These are phyloP conservation scores for Mystacornis crossleyi DNA, from an alignment of 2,113 vertebrate species.

Conservation along the genomic window DNA sequence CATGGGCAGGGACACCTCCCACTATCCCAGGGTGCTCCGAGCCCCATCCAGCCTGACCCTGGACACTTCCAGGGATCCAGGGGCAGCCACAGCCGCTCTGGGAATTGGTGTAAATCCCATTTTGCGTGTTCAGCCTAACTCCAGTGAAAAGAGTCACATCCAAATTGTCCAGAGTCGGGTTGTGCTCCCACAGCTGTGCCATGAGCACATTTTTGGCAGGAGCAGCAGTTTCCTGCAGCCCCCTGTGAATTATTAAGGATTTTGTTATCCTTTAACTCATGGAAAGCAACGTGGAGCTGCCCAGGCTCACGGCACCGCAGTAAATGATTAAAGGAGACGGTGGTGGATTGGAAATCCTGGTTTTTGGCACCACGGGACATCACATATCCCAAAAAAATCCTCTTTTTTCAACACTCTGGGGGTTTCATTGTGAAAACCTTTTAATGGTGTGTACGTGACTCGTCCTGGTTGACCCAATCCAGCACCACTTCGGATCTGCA, in stretches of 20 bases:
- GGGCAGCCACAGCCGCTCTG: background rate
- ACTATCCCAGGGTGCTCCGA: background rate
- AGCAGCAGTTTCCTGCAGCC: background rate
- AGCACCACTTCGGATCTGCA: background rate
- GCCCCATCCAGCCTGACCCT: background rate
- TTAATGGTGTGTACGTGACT: accelerated
- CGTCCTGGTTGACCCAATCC: background rate
- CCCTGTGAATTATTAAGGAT: background rate
- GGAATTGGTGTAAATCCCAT: background rate
- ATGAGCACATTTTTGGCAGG: background rate
- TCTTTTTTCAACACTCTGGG: accelerated
- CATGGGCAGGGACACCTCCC: background rate
- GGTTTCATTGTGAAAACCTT: background rate
- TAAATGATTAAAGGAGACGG: background rate
- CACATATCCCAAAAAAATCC: background rate
- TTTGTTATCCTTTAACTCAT: slow-evolving; percentile 36
- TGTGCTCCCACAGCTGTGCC: background rate
- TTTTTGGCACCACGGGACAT: background rate
- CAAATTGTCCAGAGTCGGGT: background rate
- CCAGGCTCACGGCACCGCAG: background rate
- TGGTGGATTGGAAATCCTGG: background rate
- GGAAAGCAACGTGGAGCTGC: background rate
- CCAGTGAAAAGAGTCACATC: accelerated
- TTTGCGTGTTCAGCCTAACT: background rate
- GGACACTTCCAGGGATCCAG: background rate